phyloP scores from a whole-genome alignment of 2,797 vertebrate genomes.

The Tragelaphus oryx region DNA sequence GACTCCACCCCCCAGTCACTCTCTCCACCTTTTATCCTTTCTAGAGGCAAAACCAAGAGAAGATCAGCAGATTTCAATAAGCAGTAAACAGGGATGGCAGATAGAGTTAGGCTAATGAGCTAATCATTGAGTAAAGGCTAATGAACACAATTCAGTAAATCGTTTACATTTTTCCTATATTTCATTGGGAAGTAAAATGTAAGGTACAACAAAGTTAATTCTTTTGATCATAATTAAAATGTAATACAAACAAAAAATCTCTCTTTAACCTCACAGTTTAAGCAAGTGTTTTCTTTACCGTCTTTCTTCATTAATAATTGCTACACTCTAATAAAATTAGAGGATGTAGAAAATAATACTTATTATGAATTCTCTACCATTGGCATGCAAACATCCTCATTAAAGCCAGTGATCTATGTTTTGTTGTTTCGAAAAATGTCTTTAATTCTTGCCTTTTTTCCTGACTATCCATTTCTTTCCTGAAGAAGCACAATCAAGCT shows the following conservation, averaged over 20 bases:
- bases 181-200: conserved; percentile 69
- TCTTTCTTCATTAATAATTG: conserved; percentile 69
- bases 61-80: conserved; percentile 40
- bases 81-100: conserved; percentile 44
- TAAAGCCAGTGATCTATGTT: conserved; percentile 54
- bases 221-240: conserved; percentile 64
- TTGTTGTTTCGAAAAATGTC: conserved; percentile 58
- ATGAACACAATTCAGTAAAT: conserved; percentile 62
- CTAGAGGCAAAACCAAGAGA: conserved; percentile 26
- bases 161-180: conserved; percentile 64
- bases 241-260: conserved; percentile 54
- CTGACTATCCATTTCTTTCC: background rate
- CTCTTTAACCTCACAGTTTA: conserved; percentile 18
- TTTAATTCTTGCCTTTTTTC: conserved; percentile 44
- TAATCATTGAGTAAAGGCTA: conserved; percentile 70
- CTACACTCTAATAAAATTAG: conserved; percentile 71
- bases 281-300: conserved; percentile 32
- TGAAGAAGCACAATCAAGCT: background rate
- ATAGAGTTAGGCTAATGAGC: conserved; percentile 69
- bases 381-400: conserved; percentile 46
- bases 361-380: conserved; percentile 56
- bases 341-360: conserved; percentile 64
- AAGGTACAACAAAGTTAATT: conserved; percentile 57
- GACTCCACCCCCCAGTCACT: background rate
- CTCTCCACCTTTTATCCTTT: background rate